These are phyloP conservation scores for Trypoxylon attenuatum DNA, from an alignment of 2,888 invertebrate genomes.

Conservation along the genomic window DNA sequence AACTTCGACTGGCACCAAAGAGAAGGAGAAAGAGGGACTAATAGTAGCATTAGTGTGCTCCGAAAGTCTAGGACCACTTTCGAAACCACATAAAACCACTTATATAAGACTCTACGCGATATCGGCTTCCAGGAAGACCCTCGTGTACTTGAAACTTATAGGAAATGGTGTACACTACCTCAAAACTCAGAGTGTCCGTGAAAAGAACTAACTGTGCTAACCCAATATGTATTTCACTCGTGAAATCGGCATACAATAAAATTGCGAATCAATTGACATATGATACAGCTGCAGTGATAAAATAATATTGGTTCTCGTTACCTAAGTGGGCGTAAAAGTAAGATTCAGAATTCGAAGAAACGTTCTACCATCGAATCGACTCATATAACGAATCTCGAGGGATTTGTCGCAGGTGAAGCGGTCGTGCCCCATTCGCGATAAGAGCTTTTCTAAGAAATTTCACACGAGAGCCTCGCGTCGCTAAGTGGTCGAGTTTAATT, in stretches of 20 bases:
- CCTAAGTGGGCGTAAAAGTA: no score
- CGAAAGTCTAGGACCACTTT: slow-evolving; percentile 9
- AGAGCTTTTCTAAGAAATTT: slow-evolving; percentile 40
- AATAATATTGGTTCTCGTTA: no score
- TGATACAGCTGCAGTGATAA: no score
- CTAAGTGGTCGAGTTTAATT: slow-evolving; percentile 16
- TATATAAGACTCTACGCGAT: slow-evolving; percentile 22
- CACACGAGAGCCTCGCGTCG: slow-evolving; percentile 22
- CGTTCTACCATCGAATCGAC: no score
- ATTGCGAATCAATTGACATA: no score
- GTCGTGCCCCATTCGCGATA: slow-evolving; percentile 13
- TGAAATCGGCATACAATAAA: no score
- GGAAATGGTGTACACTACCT: no score
- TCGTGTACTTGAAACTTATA: not conserved
- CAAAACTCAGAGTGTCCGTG: no score
- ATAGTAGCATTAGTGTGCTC: not conserved
- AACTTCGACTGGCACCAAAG: not conserved
- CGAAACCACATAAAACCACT: slow-evolving; percentile 17
- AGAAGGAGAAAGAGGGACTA: slow-evolving; percentile 2
- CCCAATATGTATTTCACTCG: no score
- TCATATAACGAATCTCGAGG: not conserved
- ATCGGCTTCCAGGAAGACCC: slow-evolving; percentile 16
- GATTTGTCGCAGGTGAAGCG: slow-evolving; percentile 9
- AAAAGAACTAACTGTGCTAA: no score
- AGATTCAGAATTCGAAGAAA: no score